A percentile compares a stretch with the other conserved stretches of the same genome.
Evolutionary conservation across 2,888 invertebrate genomes (phyloP).

Genomic region (Corbicula japonica): DNA sequence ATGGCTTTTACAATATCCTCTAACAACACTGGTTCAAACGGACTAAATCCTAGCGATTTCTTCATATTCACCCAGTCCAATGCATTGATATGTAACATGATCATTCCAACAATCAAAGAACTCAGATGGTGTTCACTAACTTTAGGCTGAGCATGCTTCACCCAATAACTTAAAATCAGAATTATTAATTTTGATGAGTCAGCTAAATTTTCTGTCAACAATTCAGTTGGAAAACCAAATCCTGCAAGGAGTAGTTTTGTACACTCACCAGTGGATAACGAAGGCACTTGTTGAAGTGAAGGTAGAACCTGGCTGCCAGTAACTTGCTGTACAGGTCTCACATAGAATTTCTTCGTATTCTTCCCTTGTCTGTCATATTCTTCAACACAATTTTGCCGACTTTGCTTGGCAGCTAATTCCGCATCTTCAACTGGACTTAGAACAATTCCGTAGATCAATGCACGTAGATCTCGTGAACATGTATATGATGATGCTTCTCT

Average conservation of each 20-base stretch:
- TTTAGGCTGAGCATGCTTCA: conserved; percentile 72
- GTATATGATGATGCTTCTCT: conserved; percentile 74
- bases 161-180: conserved; percentile 71
- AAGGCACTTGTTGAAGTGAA: conserved; percentile 13
- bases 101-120: conserved; percentile 63
- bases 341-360: conserved; percentile 67
- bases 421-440: conserved; percentile 17
- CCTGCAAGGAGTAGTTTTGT: conserved; percentile 30
- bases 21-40: conserved; percentile 32
- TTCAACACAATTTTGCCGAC: conserved; percentile 53
- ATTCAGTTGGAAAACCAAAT: conserved; percentile 24
- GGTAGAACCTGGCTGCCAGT: conserved; percentile 12
- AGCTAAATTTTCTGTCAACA: conserved; percentile 11
- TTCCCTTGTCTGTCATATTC: conserved; percentile 78
- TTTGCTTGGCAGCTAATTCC: conserved; percentile 4
- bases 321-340: conserved; percentile 60
- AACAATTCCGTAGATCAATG: conserved; percentile 81
- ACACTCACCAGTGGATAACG: conserved; percentile 10
- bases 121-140: conserved; percentile 67
- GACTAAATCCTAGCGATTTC: conserved; percentile 24
- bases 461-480: conserved; percentile 77
- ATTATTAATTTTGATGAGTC: conserved; percentile 55
- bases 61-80: conserved; percentile 54
- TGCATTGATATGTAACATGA: conserved; percentile 52
- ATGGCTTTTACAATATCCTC: conserved; percentile 44